Conservation (phyloP, 2,888 invertebrate species). For the Cataglyphis rosenhaueri region DNA sequence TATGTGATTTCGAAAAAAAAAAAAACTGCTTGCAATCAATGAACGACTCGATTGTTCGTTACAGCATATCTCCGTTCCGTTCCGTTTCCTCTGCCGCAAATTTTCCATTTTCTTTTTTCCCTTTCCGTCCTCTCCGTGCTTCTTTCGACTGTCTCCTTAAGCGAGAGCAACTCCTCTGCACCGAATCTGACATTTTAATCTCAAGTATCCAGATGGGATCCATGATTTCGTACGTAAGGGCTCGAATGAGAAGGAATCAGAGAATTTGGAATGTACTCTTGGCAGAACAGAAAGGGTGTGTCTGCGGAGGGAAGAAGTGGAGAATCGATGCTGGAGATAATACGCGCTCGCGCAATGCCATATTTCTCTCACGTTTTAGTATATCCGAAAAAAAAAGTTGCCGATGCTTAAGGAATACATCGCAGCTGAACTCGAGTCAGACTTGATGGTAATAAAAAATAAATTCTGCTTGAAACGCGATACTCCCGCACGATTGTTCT, state of each 20-base stretch:
- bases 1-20: not conserved
- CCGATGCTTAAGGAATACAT: not conserved
- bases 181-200: constrained; percentile 84
- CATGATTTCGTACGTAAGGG: constrained; percentile 76
- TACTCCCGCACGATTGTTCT: not conserved
- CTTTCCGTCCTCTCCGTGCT: constrained; percentile 4
- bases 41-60: constrained; percentile 74
- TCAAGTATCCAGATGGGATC: constrained; percentile 84
- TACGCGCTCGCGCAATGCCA: constrained; percentile 57
- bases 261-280: constrained; percentile 54
- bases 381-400: not conserved
- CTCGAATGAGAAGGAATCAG: constrained; percentile 35
- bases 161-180: constrained; percentile 68
- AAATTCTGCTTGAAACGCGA: not conserved
- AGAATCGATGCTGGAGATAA: constrained; percentile 64
- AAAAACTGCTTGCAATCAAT: constrained; percentile 74
- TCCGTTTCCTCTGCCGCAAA: constrained; percentile 29
- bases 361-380: constrained; percentile 20
- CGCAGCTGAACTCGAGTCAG: not conserved
- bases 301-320: constrained; percentile 25
- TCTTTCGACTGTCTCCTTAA: constrained; percentile 64
- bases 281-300: constrained; percentile 54
- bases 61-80: constrained; percentile 12
- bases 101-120: constrained; percentile 38
- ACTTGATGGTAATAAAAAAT: not conserved